These are phyloP conservation scores for Drosophila athabasca DNA, from an alignment of 1,140 invertebrate species.

Conservation along the genomic window DNA sequence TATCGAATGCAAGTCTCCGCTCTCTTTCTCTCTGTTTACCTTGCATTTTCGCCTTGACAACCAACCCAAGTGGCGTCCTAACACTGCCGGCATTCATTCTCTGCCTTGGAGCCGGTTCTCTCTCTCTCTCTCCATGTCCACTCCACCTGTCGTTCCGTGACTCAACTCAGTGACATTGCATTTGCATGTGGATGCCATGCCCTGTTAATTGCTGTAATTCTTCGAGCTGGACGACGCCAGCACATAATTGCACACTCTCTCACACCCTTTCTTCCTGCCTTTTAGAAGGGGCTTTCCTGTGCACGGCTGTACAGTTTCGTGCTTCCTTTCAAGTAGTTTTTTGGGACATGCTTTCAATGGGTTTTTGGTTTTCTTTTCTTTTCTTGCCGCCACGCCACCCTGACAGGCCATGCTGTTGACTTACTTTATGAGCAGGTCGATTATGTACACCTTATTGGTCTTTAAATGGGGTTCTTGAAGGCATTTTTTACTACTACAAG, in stretches of 20 bases:
- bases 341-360: slow-evolving; percentile 67
- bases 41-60: slow-evolving; percentile 61
- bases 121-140: slow-evolving; percentile 4
- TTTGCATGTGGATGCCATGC: slow-evolving; percentile 71
- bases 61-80: slow-evolving; percentile 63
- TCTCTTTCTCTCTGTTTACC: slow-evolving; percentile 68
- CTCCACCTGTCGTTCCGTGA: slow-evolving; percentile 51
- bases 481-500: not conserved
- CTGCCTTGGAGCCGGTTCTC: slow-evolving; percentile 35
- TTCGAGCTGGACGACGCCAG: slow-evolving; percentile 59
- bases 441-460: slow-evolving; percentile 52
- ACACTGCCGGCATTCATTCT: slow-evolving; percentile 31
- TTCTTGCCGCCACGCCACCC: slow-evolving; percentile 15
- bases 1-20: too few relatives aligned
- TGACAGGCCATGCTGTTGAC: slow-evolving; percentile 57
- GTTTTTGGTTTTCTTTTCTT: slow-evolving; percentile 73
- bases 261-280: not conserved
- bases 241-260: slow-evolving; percentile 46
- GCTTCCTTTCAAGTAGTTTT: slow-evolving; percentile 57
- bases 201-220: slow-evolving; percentile 73
- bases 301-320: slow-evolving; percentile 57
- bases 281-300: slow-evolving; percentile 22
- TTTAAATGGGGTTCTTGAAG: slow-evolving; percentile 36
- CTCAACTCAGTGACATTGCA: slow-evolving; percentile 74
- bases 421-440: slow-evolving; percentile 70